Conservation (phyloP, 2,888 invertebrate species). For the Tipula confusa region DNA sequence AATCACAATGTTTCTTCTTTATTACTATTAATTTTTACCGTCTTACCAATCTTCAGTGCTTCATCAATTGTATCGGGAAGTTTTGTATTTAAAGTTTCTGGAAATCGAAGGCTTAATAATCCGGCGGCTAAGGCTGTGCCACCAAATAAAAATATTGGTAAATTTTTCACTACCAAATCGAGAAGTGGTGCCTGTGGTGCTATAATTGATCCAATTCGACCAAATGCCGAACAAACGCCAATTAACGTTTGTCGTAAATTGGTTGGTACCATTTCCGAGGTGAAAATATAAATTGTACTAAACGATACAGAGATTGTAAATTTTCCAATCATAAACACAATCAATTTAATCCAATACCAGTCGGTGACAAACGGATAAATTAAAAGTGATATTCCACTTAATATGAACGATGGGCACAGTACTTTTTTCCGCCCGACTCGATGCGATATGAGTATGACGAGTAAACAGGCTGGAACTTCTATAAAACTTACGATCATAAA, state of each 20-base stretch:
- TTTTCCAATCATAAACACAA: conserved; percentile 45
- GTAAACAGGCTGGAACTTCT: background rate
- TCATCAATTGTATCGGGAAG: conserved; percentile 7
- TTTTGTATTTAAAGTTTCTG: background rate
- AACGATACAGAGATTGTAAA: conserved; percentile 63
- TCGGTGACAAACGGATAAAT: background rate
- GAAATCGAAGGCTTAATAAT: background rate
- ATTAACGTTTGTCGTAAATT: conserved; percentile 61
- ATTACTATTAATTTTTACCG: no score
- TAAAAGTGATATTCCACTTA: background rate
- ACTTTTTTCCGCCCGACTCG: background rate
- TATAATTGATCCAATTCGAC: conserved; percentile 64
- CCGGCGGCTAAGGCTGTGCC: background rate
- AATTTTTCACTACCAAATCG: conserved; percentile 34
- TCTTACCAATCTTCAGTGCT: background rate
- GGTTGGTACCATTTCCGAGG: conserved; percentile 70
- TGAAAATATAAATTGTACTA: conserved; percentile 64
- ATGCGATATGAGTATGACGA: background rate
- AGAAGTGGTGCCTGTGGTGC: conserved; percentile 67
- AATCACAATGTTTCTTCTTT: no score
- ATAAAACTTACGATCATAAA: background rate
- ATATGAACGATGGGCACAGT: background rate
- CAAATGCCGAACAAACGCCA: conserved; percentile 65
- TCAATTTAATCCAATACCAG: conserved; percentile 47
- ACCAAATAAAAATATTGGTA: background rate